A percentile compares a stretch with the other conserved stretches of the same genome.
These are phyloP conservation scores for Caranx melampygus DNA, from an alignment of 2,113 vertebrate genomes.

Conservation along the genomic window DNA sequence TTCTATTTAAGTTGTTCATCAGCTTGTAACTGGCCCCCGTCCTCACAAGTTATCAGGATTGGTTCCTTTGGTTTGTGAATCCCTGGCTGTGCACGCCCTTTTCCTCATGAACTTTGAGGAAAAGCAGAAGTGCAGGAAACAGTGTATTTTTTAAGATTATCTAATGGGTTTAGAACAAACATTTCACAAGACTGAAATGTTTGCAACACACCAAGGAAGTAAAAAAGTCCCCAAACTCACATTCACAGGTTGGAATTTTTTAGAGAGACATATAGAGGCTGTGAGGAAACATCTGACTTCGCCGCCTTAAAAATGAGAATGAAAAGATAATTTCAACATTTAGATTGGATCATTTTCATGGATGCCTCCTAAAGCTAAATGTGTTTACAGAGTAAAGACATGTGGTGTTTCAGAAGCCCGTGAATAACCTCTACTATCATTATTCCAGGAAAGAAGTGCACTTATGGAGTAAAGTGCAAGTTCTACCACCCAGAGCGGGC, in stretches of 20 bases:
- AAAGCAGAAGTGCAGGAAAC: background rate
- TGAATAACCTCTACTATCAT: background rate
- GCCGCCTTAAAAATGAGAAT: background rate
- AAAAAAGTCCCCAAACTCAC: background rate
- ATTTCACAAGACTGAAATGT: constrained; percentile 16
- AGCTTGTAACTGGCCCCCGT: too few relatives aligned
- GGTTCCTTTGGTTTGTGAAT: too few relatives aligned
- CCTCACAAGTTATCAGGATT: too few relatives aligned
- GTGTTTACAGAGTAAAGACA: too few relatives aligned
- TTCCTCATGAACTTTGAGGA: too few relatives aligned
- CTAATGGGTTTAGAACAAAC: background rate
- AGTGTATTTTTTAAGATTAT: background rate
- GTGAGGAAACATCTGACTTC: background rate
- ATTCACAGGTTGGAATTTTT: background rate
- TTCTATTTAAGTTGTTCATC: too few relatives aligned
- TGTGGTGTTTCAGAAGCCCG: background rate
- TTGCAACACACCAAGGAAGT: constrained; percentile 26
- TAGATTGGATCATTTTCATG: background rate
- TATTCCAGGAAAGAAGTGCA: constrained; percentile 91
- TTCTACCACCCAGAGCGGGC: constrained; percentile 90
- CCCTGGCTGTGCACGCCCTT: too few relatives aligned
- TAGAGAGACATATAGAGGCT: background rate
- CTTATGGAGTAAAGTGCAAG: constrained; percentile 93
- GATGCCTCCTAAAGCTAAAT: too few relatives aligned
- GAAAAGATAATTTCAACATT: background rate